These are phyloP conservation scores for Platypus cylindrus DNA, from an alignment of 2,888 invertebrate genomes.

Conservation along the genomic window DNA sequence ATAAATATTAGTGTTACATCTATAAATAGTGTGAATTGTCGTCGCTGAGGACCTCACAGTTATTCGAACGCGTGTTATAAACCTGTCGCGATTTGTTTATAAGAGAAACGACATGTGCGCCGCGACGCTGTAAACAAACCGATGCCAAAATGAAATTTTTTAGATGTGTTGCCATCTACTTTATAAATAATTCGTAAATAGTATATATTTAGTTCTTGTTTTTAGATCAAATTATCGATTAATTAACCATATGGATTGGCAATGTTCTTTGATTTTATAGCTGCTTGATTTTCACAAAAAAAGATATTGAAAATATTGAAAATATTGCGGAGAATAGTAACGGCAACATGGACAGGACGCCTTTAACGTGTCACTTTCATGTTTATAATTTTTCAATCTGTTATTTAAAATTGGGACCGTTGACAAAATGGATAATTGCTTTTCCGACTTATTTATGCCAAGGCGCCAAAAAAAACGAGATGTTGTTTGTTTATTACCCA, in stretches of 20 bases:
- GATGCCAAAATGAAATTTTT: constrained; percentile 41
- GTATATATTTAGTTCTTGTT: no score
- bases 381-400: constrained; percentile 30
- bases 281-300: no score
- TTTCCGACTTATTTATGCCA: constrained; percentile 31
- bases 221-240: no score
- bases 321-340: no score
- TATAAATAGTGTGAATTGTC: constrained; percentile 30
- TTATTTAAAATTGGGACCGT: constrained; percentile 34
- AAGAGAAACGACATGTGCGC: constrained; percentile 32
- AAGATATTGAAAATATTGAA: no score
- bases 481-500: no score
- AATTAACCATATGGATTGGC: no score
- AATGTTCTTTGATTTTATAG: no score
- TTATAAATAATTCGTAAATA: no score
- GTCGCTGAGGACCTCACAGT: constrained; percentile 24
- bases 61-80: constrained; percentile 27
- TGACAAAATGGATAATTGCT: constrained; percentile 37
- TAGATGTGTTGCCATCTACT: no score
- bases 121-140: constrained; percentile 39
- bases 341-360: constrained; percentile 17
- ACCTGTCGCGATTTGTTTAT: constrained; percentile 33
- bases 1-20: constrained; percentile 29
- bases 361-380: constrained; percentile 24
- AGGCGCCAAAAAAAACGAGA: constrained; percentile 31